These are phyloP conservation scores for Platanista minor DNA, from an alignment of 2,113 vertebrate species.

Conservation along the genomic window DNA sequence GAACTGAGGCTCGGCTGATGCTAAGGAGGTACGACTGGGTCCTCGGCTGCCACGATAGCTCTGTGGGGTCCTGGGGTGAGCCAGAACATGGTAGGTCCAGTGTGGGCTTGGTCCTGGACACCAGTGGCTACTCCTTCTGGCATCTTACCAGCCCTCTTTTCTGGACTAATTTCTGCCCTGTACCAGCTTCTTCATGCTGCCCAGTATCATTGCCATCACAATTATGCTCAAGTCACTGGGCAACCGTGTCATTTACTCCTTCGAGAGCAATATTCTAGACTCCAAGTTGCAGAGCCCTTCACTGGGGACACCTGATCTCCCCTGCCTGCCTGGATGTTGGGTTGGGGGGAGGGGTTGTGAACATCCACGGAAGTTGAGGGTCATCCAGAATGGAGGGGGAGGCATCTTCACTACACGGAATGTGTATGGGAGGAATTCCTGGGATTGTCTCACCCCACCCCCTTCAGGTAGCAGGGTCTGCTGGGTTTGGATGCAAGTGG, in stretches of 20 bases:
- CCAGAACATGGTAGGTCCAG: background rate
- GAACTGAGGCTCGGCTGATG: background rate
- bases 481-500: background rate
- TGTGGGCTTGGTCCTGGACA: slow-evolving; percentile 52
- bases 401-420: background rate
- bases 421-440: background rate
- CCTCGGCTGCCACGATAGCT: slow-evolving; percentile 66
- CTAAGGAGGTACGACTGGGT: slow-evolving; percentile 44
- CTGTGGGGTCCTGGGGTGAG: background rate
- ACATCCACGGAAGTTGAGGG: background rate
- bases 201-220: slow-evolving; percentile 68
- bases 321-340: background rate
- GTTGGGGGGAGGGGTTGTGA: background rate
- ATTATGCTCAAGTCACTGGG: slow-evolving; percentile 72
- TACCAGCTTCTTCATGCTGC: slow-evolving; percentile 69
- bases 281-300: slow-evolving; percentile 31
- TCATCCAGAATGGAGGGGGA: background rate
- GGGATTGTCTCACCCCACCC: background rate
- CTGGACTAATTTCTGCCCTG: slow-evolving; percentile 56
- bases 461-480: background rate
- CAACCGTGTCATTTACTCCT: slow-evolving; percentile 73
- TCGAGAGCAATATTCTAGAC: slow-evolving; percentile 37
- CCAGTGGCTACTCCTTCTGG: slow-evolving; percentile 68
- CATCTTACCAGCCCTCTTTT: slow-evolving; percentile 64
- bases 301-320: background rate